phyloP scores from a whole-genome alignment of 2,113 vertebrate genomes.

The Hippocampus guttulatus region DNA sequence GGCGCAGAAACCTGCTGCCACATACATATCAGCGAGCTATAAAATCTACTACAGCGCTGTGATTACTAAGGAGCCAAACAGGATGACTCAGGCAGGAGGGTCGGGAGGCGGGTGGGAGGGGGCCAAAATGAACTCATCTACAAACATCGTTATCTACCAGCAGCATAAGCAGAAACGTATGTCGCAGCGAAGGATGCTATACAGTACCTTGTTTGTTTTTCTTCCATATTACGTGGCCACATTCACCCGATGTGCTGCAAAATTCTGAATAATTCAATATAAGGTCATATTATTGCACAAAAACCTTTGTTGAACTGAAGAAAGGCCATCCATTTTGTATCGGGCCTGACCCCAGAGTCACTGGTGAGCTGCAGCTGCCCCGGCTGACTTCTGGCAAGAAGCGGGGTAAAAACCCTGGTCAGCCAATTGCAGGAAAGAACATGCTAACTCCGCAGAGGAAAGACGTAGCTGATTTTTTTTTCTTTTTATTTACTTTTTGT shows the following conservation, averaged over 20 bases:
- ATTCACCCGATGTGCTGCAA: background rate
- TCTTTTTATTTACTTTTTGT: too few relatives aligned
- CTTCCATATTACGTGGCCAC: background rate
- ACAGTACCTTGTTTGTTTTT: background rate
- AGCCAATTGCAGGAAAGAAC: too few relatives aligned
- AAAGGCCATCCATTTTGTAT: too few relatives aligned
- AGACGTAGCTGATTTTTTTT: too few relatives aligned
- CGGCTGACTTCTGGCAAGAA: too few relatives aligned
- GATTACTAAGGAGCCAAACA: constrained; percentile 23
- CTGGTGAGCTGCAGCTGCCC: too few relatives aligned
- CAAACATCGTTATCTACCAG: background rate
- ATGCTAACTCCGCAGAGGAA: too few relatives aligned
- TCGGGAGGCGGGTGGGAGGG: background rate
- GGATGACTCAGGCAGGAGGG: constrained; percentile 4
- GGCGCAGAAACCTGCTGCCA: constrained; percentile 18
- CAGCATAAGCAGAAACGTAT: constrained; percentile 4
- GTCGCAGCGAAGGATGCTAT: background rate
- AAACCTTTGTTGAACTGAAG: too few relatives aligned
- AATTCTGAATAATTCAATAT: too few relatives aligned
- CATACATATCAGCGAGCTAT: constrained; percentile 17
- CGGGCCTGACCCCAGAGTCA: too few relatives aligned
- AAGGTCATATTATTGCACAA: too few relatives aligned
- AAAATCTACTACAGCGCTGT: constrained; percentile 18
- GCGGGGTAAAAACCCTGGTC: too few relatives aligned
- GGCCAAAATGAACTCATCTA: background rate